These are phyloP conservation scores for Rhinatrema bivittatum DNA, from an alignment of 2,797 vertebrate genomes.

Conservation along the genomic window DNA sequence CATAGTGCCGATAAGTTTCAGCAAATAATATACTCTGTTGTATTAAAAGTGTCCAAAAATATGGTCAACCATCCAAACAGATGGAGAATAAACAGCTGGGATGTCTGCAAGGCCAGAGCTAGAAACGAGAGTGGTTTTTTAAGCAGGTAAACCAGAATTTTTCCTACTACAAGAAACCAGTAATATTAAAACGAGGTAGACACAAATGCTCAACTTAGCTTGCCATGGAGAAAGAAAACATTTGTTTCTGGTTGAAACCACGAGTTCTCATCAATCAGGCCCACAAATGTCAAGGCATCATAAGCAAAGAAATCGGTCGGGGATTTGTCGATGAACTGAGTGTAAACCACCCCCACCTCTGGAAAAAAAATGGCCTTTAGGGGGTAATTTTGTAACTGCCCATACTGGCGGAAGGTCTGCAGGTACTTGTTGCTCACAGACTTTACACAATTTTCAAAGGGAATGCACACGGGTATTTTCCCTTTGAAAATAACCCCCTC, in stretches of 20 bases:
- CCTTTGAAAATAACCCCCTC: too few relatives aligned
- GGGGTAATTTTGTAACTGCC: too few relatives aligned
- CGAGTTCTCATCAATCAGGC: conserved; percentile 9
- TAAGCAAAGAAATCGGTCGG: conserved; percentile 14
- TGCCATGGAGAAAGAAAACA: conserved; percentile 51
- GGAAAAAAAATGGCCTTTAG: too few relatives aligned
- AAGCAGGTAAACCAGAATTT: conserved; percentile 26
- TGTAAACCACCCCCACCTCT: too few relatives aligned
- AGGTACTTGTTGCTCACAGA: too few relatives aligned
- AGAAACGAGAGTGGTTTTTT: conserved; percentile 29
- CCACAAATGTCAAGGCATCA: conserved; percentile 14
- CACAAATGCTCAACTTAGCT: conserved; percentile 56
- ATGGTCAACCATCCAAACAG: conserved; percentile 45
- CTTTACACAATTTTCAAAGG: too few relatives aligned
- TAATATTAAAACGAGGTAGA: conserved; percentile 81
- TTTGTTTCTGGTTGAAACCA: conserved; percentile 40
- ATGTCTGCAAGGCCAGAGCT: conserved; percentile 39
- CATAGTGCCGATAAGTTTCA: conserved; percentile 67
- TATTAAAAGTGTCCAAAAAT: conserved; percentile 55
- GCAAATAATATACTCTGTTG: conserved; percentile 76
- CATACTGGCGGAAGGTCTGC: too few relatives aligned
- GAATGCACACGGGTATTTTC: too few relatives aligned
- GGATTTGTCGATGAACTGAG: conserved; percentile 4
- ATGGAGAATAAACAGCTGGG: conserved; percentile 41
- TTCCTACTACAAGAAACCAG: conserved; percentile 40